These are phyloP conservation scores for Natrix natrix DNA, from an alignment of 2,797 vertebrate genomes.

Conservation along the genomic window DNA sequence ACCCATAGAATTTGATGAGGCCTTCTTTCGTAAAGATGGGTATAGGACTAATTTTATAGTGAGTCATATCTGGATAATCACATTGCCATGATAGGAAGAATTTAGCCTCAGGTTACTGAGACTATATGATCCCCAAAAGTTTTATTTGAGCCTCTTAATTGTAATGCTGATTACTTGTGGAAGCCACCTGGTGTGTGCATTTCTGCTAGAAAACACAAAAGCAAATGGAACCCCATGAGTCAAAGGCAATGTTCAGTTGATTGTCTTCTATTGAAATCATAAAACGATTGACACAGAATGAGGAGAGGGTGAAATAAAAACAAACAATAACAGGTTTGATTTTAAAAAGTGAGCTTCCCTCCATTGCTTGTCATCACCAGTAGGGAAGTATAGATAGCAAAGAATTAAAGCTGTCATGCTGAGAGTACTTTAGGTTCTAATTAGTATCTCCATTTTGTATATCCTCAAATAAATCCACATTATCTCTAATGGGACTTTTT, in stretches of 20 bases:
- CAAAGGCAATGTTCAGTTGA: neutral
- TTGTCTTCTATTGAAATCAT: neutral
- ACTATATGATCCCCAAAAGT: neutral
- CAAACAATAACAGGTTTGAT: neutral
- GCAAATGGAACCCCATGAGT: conserved; percentile 1
- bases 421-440: neutral
- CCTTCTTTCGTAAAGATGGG: neutral
- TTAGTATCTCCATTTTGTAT: neutral
- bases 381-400: neutral
- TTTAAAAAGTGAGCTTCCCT: neutral
- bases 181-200: conserved; percentile 24
- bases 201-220: neutral
- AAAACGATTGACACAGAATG: neutral
- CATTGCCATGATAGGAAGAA: neutral
- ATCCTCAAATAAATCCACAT: neutral
- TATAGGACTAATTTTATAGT: neutral
- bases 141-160: conserved; percentile 24
- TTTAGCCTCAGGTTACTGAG: conserved; percentile 7
- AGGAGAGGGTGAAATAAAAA: neutral
- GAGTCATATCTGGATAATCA: neutral
- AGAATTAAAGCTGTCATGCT: neutral
- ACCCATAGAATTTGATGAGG: neutral
- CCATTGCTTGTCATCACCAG: neutral
- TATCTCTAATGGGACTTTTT: neutral
- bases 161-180: conserved; percentile 7